A percentile compares a stretch with the other conserved stretches of the same genome.
Evolutionary conservation across 2,797 vertebrate genomes (phyloP).

Genomic region (Peromyscus melanophrys): DNA sequence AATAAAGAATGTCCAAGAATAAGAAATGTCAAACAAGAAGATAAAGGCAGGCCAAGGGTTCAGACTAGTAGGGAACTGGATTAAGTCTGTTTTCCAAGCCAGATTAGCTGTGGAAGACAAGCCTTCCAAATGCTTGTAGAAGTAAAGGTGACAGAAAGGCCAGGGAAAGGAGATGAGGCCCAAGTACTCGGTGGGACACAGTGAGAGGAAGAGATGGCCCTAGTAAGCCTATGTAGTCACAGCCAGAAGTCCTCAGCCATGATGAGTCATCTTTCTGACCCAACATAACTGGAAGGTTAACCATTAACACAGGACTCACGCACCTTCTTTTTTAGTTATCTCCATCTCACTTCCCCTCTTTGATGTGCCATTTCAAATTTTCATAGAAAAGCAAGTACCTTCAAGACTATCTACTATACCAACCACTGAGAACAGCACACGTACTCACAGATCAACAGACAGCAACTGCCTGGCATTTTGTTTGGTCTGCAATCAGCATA

Average conservation of each 20-base stretch:
- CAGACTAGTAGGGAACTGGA: not conserved
- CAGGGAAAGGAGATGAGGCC: not conserved
- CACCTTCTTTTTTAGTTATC: not conserved
- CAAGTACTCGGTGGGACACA: rapidly evolving
- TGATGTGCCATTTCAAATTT: not conserved
- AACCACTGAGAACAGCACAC: not conserved
- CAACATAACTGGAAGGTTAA: not conserved
- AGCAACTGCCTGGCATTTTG: not conserved
- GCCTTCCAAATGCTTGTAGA: not conserved
- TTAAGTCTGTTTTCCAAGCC: not conserved
- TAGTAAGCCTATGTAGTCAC: rapidly evolving
- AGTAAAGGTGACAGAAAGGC: not conserved
- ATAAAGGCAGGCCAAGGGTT: not conserved
- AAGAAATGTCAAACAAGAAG: not conserved
- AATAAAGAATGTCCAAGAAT: not conserved
- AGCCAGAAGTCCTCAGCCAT: no score
- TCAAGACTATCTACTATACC: not conserved
- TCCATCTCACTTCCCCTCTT: not conserved
- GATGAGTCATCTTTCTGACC: not conserved
- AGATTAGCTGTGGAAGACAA: not conserved
- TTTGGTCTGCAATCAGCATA: not conserved
- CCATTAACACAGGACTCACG: not conserved
- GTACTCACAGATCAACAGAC: not conserved
- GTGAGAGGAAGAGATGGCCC: not conserved
- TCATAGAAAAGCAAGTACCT: not conserved